Evolutionary conservation across 1,140 invertebrate genomes (phyloP), one percentile per base, ranked within the genome.

Genomic region (Mesaphorura yosii): DNA sequence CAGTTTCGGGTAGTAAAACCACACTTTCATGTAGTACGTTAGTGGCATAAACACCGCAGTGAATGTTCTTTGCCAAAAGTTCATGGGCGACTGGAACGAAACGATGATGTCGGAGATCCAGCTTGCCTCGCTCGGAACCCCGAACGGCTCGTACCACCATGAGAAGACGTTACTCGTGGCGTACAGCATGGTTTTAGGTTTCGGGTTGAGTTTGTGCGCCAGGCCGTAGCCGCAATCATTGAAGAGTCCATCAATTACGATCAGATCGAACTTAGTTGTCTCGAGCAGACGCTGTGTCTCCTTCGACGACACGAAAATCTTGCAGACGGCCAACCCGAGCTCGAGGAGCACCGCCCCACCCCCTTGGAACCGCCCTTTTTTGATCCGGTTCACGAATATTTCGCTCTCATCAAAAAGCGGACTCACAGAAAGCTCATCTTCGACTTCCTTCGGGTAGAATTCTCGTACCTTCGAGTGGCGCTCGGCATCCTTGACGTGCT

Each of bases 161-260:
- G 31, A 12, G n/a, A 47, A 19, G 4, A 48, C 19, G 1, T 22
- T 4, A 5, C 23, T 2, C 2, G 42, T 26, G 39, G 4, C 31
- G 23, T 29, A 51, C 19, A 29, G 27, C 2, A 46, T 28, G 12
- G 57, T n/a, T 34, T 34, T 50, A 15, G 26, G 22, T 25, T 40
- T 40, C 15, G 56, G 38, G 19, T 50, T 23, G 20, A 26, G 46
- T 27, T 55, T 55, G 31, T 55, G 37, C 3, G 47, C 40, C 14
- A 58, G 15, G 2, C 51, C 57, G 6, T 26, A 49, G 14, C 3
- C 51, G 29, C 60, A 65, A 29, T 64, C 62, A 34, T 59, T 64
- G 54, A 64, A 62, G 52, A 65, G 62, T 14, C 53, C 58, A 3
- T 64, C 64, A 17, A 68, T 48, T n/a, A 69, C 60, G 6, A 68